phyloP scores from a whole-genome alignment of 1,140 invertebrate species.

The Propsilocerus akamusi region DNA sequence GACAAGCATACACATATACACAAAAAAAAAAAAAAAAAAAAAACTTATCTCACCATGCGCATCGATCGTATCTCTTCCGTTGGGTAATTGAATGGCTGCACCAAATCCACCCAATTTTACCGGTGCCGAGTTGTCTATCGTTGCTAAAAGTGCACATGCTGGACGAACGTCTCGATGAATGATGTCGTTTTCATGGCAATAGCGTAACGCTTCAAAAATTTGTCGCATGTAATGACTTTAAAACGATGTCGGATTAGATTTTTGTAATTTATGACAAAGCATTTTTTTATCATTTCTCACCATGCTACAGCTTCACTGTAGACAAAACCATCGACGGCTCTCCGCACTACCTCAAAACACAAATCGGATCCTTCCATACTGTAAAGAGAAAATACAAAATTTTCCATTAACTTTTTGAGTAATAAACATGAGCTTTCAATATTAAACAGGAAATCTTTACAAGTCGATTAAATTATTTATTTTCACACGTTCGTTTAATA shows the following conservation, averaged over 20 bases:
- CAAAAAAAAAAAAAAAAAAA: too few species aligned
- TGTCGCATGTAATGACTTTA: constrained; percentile 94
- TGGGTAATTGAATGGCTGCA: constrained; percentile 78
- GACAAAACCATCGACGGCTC: constrained; percentile 88
- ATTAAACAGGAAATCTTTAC: too few species aligned
- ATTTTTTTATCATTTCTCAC: constrained; percentile 32
- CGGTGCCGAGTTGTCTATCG: constrained; percentile 92
- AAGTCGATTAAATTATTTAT: too few species aligned
- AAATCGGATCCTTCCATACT: constrained; percentile 98
- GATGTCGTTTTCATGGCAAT: constrained; percentile 95
- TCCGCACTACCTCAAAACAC: constrained; percentile 93
- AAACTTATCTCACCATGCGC: constrained; percentile 36
- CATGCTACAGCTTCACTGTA: constrained; percentile 98
- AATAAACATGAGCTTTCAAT: too few species aligned
- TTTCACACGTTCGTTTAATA: too few species aligned
- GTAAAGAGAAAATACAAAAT: constrained; percentile 34
- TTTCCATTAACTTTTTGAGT: too few species aligned
- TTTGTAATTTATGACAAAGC: not conserved
- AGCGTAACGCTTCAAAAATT: constrained; percentile 82
- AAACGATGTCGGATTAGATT: constrained; percentile 12
- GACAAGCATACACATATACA: not conserved
- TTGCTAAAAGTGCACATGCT: constrained; percentile 84
- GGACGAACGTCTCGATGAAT: constrained; percentile 92
- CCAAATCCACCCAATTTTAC: constrained; percentile 97
- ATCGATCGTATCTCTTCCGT: constrained; percentile 49